Conservation (phyloP, 2,797 vertebrate species). For the Sebastes minor region DNA sequence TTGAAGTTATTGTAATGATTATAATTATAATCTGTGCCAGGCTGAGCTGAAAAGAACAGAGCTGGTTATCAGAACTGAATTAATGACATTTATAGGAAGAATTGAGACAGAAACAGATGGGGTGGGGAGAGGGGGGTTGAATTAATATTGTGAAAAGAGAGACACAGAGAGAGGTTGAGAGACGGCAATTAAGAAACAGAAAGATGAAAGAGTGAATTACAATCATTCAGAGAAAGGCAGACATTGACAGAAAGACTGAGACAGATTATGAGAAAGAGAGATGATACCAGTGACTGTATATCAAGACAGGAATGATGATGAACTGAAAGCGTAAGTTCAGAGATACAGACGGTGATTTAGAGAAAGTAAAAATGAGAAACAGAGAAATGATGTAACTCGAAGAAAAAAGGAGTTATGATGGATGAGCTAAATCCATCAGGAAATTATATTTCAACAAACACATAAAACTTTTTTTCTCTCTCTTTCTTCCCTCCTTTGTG, state of each 20-base stretch:
- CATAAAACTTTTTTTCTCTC: background rate
- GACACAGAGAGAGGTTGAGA: slow-evolving; percentile 30
- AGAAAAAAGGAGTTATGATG: background rate
- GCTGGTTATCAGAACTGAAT: slow-evolving; percentile 72
- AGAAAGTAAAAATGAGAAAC: background rate
- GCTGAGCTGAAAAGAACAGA: slow-evolving; percentile 64
- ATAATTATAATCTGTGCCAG: slow-evolving; percentile 64
- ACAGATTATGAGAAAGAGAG: slow-evolving; percentile 31
- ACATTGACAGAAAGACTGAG: slow-evolving; percentile 19
- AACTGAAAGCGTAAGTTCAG: slow-evolving; percentile 15
- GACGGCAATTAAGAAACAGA: slow-evolving; percentile 41
- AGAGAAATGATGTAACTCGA: background rate
- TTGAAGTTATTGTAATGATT: slow-evolving; percentile 69
- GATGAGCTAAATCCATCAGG: slow-evolving; percentile 29
- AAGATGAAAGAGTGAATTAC: slow-evolving; percentile 56
- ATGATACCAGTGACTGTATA: slow-evolving; percentile 14
- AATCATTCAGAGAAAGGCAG: slow-evolving; percentile 28
- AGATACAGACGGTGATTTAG: background rate
- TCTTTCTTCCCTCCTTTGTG: background rate
- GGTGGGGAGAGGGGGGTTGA: slow-evolving; percentile 32
- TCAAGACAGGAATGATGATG: slow-evolving; percentile 27
- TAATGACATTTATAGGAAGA: slow-evolving; percentile 72
- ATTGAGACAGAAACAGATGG: slow-evolving; percentile 67
- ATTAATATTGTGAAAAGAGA: slow-evolving; percentile 62
- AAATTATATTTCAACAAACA: slow-evolving; percentile 7